These are phyloP conservation scores for Octodonta nipae DNA, from an alignment of 2,888 invertebrate genomes.

Conservation along the genomic window DNA sequence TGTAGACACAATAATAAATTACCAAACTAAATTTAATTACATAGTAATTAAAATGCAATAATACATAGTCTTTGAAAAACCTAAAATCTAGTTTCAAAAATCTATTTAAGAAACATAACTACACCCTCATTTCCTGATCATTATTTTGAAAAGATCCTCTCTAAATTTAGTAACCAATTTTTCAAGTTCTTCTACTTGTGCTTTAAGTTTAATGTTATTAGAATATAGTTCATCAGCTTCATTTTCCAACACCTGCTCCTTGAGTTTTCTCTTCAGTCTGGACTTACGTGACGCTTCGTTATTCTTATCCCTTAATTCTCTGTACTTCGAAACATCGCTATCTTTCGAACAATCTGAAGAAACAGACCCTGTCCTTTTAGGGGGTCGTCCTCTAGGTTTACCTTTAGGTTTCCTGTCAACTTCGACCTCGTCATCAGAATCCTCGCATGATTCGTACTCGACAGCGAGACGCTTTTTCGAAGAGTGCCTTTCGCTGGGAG, in stretches of 20 bases:
- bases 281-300: slow-evolving; percentile 67
- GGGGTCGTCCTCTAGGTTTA: slow-evolving; percentile 39
- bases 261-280: slow-evolving; percentile 54
- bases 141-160: slow-evolving; percentile 50
- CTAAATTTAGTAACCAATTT: slow-evolving; percentile 52
- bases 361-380: slow-evolving; percentile 36
- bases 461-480: no score
- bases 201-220: slow-evolving; percentile 49
- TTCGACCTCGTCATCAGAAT: slow-evolving; percentile 18
- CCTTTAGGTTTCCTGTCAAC: slow-evolving; percentile 5
- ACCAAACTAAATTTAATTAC: no score
- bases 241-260: slow-evolving; percentile 37
- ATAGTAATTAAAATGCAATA: no score
- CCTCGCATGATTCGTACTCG: no score
- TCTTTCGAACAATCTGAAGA: slow-evolving; percentile 35
- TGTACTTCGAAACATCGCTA: slow-evolving; percentile 36
- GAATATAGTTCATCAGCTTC: slow-evolving; percentile 43
- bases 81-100: no score
- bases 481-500: slow-evolving; percentile 25
- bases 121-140: no score
- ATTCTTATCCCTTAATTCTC: slow-evolving; percentile 60
- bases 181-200: slow-evolving; percentile 53
- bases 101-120: no score
- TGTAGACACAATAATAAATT: no score
- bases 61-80: no score